These are phyloP conservation scores for Scortum barcoo DNA, from an alignment of 2,113 vertebrate genomes.

Conservation along the genomic window DNA sequence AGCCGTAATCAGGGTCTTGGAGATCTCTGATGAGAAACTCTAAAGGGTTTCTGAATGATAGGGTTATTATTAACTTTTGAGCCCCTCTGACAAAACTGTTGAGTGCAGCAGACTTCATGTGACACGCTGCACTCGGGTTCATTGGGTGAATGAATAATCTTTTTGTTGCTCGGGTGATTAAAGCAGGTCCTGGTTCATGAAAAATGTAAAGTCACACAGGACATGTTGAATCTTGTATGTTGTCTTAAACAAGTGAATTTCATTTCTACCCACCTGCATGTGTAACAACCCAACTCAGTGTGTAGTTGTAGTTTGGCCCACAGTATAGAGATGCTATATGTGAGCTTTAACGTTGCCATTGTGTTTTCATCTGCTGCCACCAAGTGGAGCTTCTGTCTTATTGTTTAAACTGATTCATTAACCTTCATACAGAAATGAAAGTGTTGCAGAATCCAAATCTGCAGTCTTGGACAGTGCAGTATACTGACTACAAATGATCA, in stretches of 20 bases:
- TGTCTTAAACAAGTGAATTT: constrained; percentile 8
- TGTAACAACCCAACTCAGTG: not conserved
- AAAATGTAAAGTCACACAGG: not conserved
- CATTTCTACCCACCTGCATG: not conserved
- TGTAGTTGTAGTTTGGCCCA: not conserved
- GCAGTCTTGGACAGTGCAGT: no score
- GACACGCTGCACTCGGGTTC: not conserved
- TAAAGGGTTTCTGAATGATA: not conserved
- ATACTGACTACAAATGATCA: not conserved
- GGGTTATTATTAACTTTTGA: not conserved
- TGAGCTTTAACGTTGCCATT: not conserved
- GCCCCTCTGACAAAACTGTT: not conserved
- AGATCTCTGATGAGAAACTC: not conserved
- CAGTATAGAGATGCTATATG: not conserved
- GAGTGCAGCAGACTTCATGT: not conserved
- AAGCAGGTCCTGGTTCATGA: not conserved
- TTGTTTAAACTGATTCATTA: not conserved
- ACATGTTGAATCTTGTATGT: not conserved
- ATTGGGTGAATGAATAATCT: not conserved
- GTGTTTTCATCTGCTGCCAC: constrained; percentile 27
- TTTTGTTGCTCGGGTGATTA: not conserved
- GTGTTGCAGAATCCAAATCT: no score
- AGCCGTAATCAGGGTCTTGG: not conserved
- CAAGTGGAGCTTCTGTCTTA: constrained; percentile 22
- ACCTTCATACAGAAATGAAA: no score